Base-by-base conservation (phyloP, 2,113 vertebrate species). In the Ophthalmotilapia sp. region DNA sequence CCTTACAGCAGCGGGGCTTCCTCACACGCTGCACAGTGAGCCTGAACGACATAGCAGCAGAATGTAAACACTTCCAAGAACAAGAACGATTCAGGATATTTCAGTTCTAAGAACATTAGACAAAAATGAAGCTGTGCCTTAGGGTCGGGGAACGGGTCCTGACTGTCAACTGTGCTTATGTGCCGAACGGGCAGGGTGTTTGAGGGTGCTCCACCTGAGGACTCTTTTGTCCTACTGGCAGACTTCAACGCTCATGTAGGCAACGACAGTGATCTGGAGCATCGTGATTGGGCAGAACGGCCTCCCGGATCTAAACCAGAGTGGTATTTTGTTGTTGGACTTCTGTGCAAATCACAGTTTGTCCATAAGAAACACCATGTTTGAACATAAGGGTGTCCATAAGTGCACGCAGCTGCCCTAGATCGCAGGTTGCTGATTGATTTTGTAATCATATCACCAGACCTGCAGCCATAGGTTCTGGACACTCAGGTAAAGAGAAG, bases 1-100 rank as follows among this genome's bases (percentile, higher is more conserved):
- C 98, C 10, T 96, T 96, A 91, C 98, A 99, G 93, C 98, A 99
- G 4, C 99, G 98, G 0, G 99, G 98, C 84, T 97, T 98, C 90
- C 98, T 95, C 51, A 97, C 96, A 0, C 98, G 94, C 95, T 97
- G 97, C 0, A 98, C 97, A 33, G 97, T 93, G 0, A 97, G 96
- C 95, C 98, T 99, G 79, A 36, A 31, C 62, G 5, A 91, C 40
- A 88, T 79, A 89, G 9, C 15, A 84, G 33, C 2, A 73, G 1
- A 49, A 79, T 75, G 70, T 6, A 36, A 5, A 86, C 54, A 83
- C 19, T 10, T 62, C 9, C 31, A 65, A 65, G 62, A 68, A 68
- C 26, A 53, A 54, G 15, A 31, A 75, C 14, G 9, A 75, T 15
- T 83, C 54, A 21, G 29, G 29, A 40, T 42, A 45, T 26, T 47